Conservation (phyloP, 2,113 vertebrate species). For the Rhabdornis inornatus region DNA sequence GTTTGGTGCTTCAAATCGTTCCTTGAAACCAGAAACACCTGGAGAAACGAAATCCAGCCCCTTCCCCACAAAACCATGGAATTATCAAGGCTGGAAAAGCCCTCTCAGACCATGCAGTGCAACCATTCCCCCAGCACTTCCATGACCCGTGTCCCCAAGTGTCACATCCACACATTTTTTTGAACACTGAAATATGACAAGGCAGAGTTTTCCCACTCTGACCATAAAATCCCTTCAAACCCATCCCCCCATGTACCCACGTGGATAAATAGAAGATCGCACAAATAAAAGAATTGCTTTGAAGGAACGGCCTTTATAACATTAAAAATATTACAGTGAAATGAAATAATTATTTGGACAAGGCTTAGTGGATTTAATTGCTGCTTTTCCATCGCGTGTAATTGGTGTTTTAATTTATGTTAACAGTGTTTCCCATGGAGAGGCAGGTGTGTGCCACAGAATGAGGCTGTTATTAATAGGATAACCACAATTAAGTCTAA, state of each 20-base stretch:
- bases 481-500: slow-evolving; percentile 1
- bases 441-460: neutral
- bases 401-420: neutral
- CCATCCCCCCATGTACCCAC: neutral
- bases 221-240: neutral
- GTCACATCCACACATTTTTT: neutral
- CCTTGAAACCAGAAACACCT: neutral
- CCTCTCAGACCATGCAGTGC: neutral
- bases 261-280: fast-evolving
- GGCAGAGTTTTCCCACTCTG: neutral
- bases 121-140: neutral
- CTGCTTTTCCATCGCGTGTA: neutral
- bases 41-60: neutral
- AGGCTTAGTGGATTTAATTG: neutral
- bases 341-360: neutral
- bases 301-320: neutral
- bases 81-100: neutral
- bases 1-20: neutral
- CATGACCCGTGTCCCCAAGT: neutral
- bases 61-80: fast-evolving
- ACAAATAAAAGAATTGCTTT: neutral
- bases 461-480: neutral
- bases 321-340: neutral
- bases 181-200: fast-evolving
- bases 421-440: neutral